Evolutionary conservation across 2,888 invertebrate genomes (phyloP), one percentile per base, ranked within the genome.

Genomic region (Drosophila pseudotalamancana): DNA sequence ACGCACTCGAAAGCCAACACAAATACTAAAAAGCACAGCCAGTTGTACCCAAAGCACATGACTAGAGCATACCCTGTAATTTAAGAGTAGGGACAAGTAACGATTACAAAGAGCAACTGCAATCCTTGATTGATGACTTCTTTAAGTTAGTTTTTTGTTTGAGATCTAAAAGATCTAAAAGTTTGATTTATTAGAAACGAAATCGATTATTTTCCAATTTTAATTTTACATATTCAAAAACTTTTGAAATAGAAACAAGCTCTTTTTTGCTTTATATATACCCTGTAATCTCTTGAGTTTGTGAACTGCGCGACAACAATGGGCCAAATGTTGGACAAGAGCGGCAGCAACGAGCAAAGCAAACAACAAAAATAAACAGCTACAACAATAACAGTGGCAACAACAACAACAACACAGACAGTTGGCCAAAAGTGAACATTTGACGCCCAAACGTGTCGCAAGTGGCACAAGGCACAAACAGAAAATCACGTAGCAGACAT

Each of bases 401-500:
- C 25, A 12, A 50, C 39, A 43, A 35, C 21, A 51, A 16, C 8
- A 27, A 40, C 42, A 43, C 18, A 43, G 48, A 35, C 37, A 48
- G 46, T 48, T 56, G 64, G 29, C 48, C 32, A 59, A 68, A 70
- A 75, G 61, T 60, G 59, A 67, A 53, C 56, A 71, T 65, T 74
- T 45, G 63, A 66, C 42, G 77, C 69, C 51, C 62, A 55, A 60
- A 72, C 79, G 77, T 81, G 83, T 64, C 45, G 63, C 50, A 48
- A 48, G 54, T 62, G 65, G 46, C 64, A 72, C 18, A 62, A 23
- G 65, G 46, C 64, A 72, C 18, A 62, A 23, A 12, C 72, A 32
- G 35, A 50, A 77, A 85, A 80, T 85, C 83, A 85, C 83, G 86
- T 83, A 85, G 72, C 77, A 79, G 66, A 77, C 79, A 82, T 82